Base-by-base conservation (phyloP, 2,113 vertebrate genomes). In the Proteles cristata region DNA sequence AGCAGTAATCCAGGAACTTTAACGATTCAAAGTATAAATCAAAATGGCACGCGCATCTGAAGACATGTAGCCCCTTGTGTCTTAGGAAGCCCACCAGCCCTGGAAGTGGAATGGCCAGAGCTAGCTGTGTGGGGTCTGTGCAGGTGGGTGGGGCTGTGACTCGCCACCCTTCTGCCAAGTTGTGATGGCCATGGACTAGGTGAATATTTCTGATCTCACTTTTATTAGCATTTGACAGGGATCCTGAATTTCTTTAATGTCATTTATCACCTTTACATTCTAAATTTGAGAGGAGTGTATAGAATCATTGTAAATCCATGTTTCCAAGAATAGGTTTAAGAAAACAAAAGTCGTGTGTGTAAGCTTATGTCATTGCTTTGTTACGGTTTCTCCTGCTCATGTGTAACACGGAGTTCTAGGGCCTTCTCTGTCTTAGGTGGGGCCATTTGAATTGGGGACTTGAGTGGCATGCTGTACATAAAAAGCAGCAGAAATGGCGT, bases 1-100 rank as follows among this genome's bases (percentile, higher is more conserved):
- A 90, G 39, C 1, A 7, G 83, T 83, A 58, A 88, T 7, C 43
- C 35, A 92, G 50, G 26, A 83, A 80, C 25, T 71, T 82, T 35
- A 79, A 86, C 28, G 91, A 94, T 77, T 95, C 85, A 83, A 86
- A 90, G 45, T 89, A 63, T 92, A 66, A 90, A 93, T 94, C 71
- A 66, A 93, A 96, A 66, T 73, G 73, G 14, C 66, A 45, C 6
- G 14, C 16, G 39, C 61, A 82, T 81, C 71, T 80, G n/a, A 87
- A 83, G 43, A 79, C 66, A 68, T 55, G 19, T 23, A 81, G 58
- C 23, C 71, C 45, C 7, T 2, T 39, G 69, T 68, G 74, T 80
- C 81, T 94, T 65, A 76, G 55, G 82, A 80, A 63, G 5, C 0
- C 39, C 58, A 53, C 19, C 15, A 88, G 31, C 50, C 35, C 45